phyloP scores from a whole-genome alignment of 2,888 invertebrate genomes.

The Lutraria lutraria region DNA sequence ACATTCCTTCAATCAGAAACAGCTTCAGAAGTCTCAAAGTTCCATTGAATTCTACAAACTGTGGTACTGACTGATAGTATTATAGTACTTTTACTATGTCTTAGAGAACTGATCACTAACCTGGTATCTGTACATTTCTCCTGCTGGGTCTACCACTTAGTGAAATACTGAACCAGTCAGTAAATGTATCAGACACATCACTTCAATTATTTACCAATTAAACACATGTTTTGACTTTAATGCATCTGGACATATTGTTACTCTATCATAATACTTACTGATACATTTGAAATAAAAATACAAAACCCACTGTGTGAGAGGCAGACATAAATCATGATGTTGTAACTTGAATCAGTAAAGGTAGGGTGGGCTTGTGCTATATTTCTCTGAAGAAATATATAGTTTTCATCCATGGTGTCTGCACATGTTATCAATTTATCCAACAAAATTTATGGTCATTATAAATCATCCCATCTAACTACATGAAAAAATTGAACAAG shows the following conservation, averaged over 20 bases:
- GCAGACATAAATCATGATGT: constrained; percentile 4
- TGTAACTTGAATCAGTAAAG: neutral
- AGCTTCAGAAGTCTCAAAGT: neutral
- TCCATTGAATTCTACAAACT: neutral
- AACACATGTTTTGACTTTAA: neutral
- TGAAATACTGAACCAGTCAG: neutral
- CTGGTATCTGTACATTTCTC: neutral
- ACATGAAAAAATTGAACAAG: neutral
- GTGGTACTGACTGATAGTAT: neutral
- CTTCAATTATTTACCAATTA: constrained; percentile 14
- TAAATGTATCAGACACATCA: constrained; percentile 6
- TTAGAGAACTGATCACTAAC: neutral
- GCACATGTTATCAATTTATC: constrained; percentile 3
- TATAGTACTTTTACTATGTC: neutral
- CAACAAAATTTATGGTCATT: neutral
- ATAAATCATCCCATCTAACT: neutral
- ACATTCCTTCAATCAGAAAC: neutral
- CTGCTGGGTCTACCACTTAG: neutral
- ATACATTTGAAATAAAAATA: neutral
- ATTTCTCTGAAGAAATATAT: neutral
- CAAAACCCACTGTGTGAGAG: neutral
- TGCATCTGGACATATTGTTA: constrained; percentile 1
- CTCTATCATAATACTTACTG: neutral
- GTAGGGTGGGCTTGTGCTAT: neutral
- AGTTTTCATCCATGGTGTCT: neutral